Evolutionary conservation across 2,888 invertebrate genomes (phyloP).

Genomic region (Spatulosminthurus flaviceps): DNA sequence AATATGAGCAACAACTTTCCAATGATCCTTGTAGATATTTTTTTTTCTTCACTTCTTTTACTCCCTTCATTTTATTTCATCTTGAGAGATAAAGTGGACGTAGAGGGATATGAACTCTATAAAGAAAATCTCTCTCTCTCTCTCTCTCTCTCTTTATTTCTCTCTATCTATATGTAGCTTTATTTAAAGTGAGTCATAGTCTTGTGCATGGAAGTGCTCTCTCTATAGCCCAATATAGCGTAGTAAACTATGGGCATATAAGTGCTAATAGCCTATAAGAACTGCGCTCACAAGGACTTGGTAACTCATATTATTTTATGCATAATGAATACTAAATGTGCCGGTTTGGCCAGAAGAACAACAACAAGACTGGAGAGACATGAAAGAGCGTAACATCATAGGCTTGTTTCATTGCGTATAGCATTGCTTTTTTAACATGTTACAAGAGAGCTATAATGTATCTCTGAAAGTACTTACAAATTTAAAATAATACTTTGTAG

Average conservation of each 20-base stretch:
- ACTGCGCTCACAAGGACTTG: background rate
- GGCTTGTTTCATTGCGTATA: slow-evolving; percentile 1
- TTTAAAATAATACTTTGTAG: slow-evolving; percentile 20
- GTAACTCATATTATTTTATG: background rate
- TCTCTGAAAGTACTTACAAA: slow-evolving; percentile 8
- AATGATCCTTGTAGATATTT: background rate
- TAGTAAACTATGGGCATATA: background rate
- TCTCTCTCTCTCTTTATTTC: too few species aligned
- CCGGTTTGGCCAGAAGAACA: background rate
- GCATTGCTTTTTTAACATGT: too few species aligned
- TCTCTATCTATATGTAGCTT: too few species aligned
- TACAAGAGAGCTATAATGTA: background rate
- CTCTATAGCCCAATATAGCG: too few species aligned
- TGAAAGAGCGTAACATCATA: slow-evolving; percentile 16
- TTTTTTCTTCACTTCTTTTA: too few species aligned
- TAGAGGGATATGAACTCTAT: too few species aligned
- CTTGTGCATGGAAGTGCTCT: too few species aligned
- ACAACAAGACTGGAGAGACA: slow-evolving; percentile 5
- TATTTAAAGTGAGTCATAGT: too few species aligned
- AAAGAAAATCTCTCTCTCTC: too few species aligned
- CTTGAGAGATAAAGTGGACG: too few species aligned
- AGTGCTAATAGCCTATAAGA: background rate
- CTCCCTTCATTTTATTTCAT: too few species aligned
- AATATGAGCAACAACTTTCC: slow-evolving; percentile 11
- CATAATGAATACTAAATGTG: background rate